phyloP scores from a whole-genome alignment of 2,888 invertebrate species.

The Boloria euphrosyne region DNA sequence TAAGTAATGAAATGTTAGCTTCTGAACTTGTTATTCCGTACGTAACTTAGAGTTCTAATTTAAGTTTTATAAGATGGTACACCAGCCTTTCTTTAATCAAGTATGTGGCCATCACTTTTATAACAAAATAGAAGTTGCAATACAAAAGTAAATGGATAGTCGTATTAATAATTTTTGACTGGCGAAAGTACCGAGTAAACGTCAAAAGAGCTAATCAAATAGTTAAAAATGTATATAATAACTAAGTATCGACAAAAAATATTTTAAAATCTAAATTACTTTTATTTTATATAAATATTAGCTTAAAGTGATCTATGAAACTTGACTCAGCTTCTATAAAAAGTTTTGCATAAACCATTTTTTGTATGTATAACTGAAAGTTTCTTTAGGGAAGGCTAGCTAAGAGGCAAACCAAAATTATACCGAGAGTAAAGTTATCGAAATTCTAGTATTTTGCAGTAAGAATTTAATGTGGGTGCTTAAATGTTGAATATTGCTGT shows the following conservation, averaged over 20 bases:
- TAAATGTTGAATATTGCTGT: too few relatives aligned
- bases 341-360: conserved; percentile 8
- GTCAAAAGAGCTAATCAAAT: too few relatives aligned
- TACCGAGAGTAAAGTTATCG: too few relatives aligned
- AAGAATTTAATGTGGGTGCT: too few relatives aligned
- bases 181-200: too few relatives aligned
- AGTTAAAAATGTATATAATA: not conserved
- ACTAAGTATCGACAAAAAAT: not conserved
- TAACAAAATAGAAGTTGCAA: too few relatives aligned
- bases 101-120: too few relatives aligned
- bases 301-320: conserved; percentile 8
- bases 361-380: conserved; percentile 5
- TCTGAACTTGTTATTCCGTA: conserved; percentile 7
- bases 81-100: too few relatives aligned
- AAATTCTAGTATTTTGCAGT: too few relatives aligned
- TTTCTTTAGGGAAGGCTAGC: not conserved
- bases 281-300: conserved; percentile 3
- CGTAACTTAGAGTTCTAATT: not conserved
- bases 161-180: too few relatives aligned
- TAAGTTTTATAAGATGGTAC: not conserved
- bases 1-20: conserved; percentile 17
- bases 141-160: too few relatives aligned
- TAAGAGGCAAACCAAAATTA: too few relatives aligned
- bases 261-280: not conserved
- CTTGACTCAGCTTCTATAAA: conserved; percentile 26